phyloP scores from a whole-genome alignment of 2,888 invertebrate genomes.

The Orchestes rusci region DNA sequence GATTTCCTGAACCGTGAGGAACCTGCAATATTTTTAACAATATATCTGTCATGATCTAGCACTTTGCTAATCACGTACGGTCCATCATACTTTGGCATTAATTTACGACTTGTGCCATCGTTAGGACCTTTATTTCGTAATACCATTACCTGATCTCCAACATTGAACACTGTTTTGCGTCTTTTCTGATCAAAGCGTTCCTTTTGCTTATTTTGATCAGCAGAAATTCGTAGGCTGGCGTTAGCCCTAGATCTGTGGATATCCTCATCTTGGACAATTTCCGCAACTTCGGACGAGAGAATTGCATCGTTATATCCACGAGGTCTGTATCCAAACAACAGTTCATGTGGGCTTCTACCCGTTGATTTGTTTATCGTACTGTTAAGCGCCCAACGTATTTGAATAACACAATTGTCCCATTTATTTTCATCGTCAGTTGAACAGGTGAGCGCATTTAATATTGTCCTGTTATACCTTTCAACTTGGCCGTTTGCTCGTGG shows the following conservation, averaged over 20 bases:
- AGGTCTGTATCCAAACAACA: neutral
- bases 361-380: neutral
- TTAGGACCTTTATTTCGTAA: neutral
- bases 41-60: neutral
- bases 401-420: neutral
- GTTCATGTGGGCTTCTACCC: neutral
- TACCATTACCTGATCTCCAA: neutral
- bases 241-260: neutral
- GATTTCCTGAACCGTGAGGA: neutral
- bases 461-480: neutral
- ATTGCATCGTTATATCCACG: neutral
- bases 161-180: neutral
- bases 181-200: neutral
- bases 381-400: neutral
- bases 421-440: neutral
- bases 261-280: neutral
- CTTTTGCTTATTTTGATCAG: slow-evolving; percentile 1
- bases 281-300: neutral
- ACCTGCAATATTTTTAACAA: neutral
- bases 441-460: neutral
- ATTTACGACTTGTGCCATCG: neutral
- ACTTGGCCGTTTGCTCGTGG: neutral
- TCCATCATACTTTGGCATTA: neutral
- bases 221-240: neutral
- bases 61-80: neutral